These are phyloP conservation scores for Sinella curviseta DNA, from an alignment of 1,140 invertebrate species.

Conservation along the genomic window DNA sequence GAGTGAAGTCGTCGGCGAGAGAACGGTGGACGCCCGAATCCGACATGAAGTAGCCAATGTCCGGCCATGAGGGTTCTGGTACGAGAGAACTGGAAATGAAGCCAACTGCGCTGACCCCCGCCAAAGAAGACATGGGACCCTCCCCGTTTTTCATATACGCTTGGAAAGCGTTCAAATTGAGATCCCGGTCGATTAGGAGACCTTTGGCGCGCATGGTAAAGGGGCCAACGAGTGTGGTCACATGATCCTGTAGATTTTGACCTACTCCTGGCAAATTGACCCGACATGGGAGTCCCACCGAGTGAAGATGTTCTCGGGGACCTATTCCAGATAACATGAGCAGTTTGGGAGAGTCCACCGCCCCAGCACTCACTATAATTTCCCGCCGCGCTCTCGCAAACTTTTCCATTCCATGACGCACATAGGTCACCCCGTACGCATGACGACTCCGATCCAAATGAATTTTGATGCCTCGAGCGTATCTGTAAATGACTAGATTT, in stretches of 20 bases:
- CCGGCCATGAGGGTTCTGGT: conserved; percentile 83
- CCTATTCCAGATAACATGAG: conserved; percentile 52
- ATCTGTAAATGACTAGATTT: conserved; percentile 68
- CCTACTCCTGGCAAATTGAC: conserved; percentile 53
- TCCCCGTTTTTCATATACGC: conserved; percentile 34
- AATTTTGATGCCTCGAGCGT: conserved; percentile 61
- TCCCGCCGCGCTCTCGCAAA: conserved; percentile 31
- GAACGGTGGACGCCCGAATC: conserved; percentile 6
- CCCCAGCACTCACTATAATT: conserved; percentile 54
- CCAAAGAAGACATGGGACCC: conserved; percentile 77
- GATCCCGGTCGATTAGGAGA: conserved; percentile 21
- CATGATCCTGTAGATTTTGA: conserved; percentile 58
- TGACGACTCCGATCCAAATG: conserved; percentile 35
- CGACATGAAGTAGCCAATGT: conserved; percentile 67
- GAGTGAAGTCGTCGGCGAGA: conserved; percentile 22
- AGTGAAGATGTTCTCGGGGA: conserved; percentile 32
- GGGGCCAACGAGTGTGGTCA: conserved; percentile 42
- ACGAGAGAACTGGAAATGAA: conserved; percentile 85
- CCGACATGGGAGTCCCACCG: conserved; percentile 26
- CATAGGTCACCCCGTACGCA: conserved; percentile 45
- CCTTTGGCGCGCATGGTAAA: conserved; percentile 33
- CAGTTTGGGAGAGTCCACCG: conserved; percentile 55
- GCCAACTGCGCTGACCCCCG: conserved; percentile 78
- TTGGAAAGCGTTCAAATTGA: neutral
- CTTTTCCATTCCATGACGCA: conserved; percentile 37